Conservation (phyloP, 2,888 invertebrate species). For the Dryobotodes eremita region DNA sequence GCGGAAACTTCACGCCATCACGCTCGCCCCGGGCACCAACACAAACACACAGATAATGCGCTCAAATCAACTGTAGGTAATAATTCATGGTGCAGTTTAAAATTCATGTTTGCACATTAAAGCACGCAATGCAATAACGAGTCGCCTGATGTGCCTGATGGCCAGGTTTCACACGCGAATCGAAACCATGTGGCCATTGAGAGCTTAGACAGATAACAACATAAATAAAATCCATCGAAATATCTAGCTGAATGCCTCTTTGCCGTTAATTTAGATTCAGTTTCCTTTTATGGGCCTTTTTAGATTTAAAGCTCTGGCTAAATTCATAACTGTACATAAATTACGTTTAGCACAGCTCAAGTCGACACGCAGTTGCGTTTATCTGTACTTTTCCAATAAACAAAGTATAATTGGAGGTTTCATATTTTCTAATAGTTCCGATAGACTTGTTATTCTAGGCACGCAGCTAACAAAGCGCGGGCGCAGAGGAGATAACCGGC, state of each 20-base stretch:
- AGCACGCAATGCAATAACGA: conserved; percentile 80
- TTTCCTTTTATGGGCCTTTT: conserved; percentile 70
- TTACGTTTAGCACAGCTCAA: conserved; percentile 65
- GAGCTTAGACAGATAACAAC: conserved; percentile 65
- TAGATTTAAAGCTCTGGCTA: conserved; percentile 65
- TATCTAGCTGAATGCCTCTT: conserved; percentile 62
- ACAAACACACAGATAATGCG: conserved; percentile 77
- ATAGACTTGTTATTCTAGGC: conserved; percentile 86
- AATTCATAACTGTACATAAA: conserved; percentile 71
- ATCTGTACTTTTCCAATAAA: conserved; percentile 73
- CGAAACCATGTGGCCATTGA: conserved; percentile 65
- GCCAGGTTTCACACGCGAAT: conserved; percentile 78
- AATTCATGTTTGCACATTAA: conserved; percentile 80
- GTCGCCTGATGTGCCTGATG: conserved; percentile 68
- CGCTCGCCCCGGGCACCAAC: conserved; percentile 76
- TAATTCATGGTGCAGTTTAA: conserved; percentile 72
- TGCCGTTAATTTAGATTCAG: conserved; percentile 67
- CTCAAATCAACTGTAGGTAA: conserved; percentile 75
- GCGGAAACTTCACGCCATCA: conserved; percentile 76
- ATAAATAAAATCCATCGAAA: conserved; percentile 70
- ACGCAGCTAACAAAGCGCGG: conserved; percentile 87
- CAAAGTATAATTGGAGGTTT: conserved; percentile 81
- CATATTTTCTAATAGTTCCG: conserved; percentile 86
- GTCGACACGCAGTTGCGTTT: conserved; percentile 61
- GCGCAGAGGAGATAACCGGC: conserved; percentile 79